Base-by-base conservation (phyloP, 2,113 vertebrate species). In the Brienomyrus brachyistius region DNA sequence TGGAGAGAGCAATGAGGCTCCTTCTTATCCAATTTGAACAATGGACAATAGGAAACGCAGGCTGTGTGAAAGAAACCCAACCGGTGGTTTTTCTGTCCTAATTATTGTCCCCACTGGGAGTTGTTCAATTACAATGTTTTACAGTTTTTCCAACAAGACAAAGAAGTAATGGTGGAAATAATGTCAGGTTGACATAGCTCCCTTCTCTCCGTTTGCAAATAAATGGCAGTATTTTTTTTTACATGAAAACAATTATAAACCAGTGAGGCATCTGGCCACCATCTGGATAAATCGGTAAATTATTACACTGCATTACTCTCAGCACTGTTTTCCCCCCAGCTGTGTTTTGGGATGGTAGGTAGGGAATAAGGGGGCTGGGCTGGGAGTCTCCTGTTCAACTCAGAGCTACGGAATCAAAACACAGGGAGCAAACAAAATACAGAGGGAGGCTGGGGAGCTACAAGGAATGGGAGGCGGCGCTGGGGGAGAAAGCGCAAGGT, bases 201-300 rank as follows among this genome's bases (percentile, higher is more conserved):
- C 43, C 5, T 50, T n/a, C 56, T 86, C 45, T 5, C 50, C 47
- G 45, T 6, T 50, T 92, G 89, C 84, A 91, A 83, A 90, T 52
- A 27, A 88, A 83, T 91, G 89, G 90, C 90, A 86, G 70, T 88
- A 27, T 88, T 88, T 91, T 40, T 51, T 87, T 90, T 89, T 88
- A 74, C 86, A 56, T 74, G 50, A 86, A 54, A 91, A 91, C 90
- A 92, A 80, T 89, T 88, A 89, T 54, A 90, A 89, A 92, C 84
- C 90, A 92, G 84, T 86, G 70, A 87, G 90, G 50, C 84, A 90
- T 74, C 87, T 89, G 47, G 54, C 85, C 91, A 56, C 90, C 91
- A 91, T 90, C 91, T 91, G 90, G 87, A 89, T 84, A 62, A 90
- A 91, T 90, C 45, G n/a, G 62, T 84, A 91, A 92, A 91, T 92